Base-by-base conservation (phyloP, 2,113 vertebrate genomes). In the Pygathrix nemaeus region DNA sequence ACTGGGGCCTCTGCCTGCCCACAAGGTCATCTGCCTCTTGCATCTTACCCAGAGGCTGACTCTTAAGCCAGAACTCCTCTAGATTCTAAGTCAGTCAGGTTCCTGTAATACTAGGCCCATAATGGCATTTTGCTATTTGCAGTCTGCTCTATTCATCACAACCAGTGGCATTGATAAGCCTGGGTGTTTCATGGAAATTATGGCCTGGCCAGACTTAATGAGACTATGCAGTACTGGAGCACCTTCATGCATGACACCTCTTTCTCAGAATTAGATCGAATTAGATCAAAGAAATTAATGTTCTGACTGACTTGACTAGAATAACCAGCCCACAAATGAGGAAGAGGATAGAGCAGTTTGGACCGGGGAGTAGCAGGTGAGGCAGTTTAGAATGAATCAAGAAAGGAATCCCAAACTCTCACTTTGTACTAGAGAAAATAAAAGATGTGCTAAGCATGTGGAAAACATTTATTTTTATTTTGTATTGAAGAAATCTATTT, bases 181-280 rank as follows among this genome's bases (percentile, higher is more conserved):
- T 59, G 73, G 13, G 10, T 35, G 35, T 38, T 61, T 75, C 35
- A 10, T 92, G 80, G 93, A 92, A 88, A 83, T 76, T 32, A 50
- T 9, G 23, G 43, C 20, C 45, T 68, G 70, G 45, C 40, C 12
- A 43, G 80, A 70, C 35, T 81, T 59, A 57, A 45, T 66, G 90
- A 95, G 68, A 32, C 68, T 38, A 16, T 57, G 61, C 48, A 32
- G n/a, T 35, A 35, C 52, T n/a, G 70, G 48, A 81, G 57, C 38
- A 81, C 50, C n/a, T 27, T 93, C n/a, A 5, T 40, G 72, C 16
- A 4, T n/a, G 59, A 48, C 1, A 0, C 86, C 79, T 81, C 79
- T 73, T 70, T 88, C 92, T 88, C 38, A 27, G 90, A 88, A 96
- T 91, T 61, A 79, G 75, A 90, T 64, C 66, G 90, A 88, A 96